These are phyloP conservation scores for Poecilia latipinna DNA, from an alignment of 2,113 vertebrate genomes.

Conservation along the genomic window DNA sequence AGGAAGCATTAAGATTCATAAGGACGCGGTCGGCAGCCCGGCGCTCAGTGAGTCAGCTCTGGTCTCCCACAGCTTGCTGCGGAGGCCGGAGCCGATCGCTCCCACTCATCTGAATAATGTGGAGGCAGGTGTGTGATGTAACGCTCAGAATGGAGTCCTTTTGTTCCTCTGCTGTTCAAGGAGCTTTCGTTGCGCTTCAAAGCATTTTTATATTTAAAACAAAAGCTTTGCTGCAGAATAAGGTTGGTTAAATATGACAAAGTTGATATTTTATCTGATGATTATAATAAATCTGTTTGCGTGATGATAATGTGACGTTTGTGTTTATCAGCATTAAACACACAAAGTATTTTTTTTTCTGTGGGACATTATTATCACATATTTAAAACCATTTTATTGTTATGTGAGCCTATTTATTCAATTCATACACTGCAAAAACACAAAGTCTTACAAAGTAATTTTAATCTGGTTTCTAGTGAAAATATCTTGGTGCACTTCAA, in stretches of 20 bases:
- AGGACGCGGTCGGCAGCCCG: slow-evolving; percentile 31
- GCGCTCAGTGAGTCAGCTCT: slow-evolving; percentile 41
- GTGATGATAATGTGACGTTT: no score
- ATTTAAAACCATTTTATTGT: no score
- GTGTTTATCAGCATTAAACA: no score
- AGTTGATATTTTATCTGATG: no score
- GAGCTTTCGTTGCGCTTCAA: neutral
- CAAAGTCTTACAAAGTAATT: no score
- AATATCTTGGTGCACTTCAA: no score
- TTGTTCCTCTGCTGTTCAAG: slow-evolving; percentile 25
- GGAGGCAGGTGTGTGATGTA: slow-evolving; percentile 45
- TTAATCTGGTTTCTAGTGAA: no score
- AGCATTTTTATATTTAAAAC: neutral
- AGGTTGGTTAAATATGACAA: neutral
- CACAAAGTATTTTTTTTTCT: no score
- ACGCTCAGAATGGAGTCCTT: slow-evolving; percentile 33
- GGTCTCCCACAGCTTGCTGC: slow-evolving; percentile 57
- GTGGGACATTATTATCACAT: no score
- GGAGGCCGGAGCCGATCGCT: slow-evolving; percentile 43
- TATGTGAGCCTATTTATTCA: neutral
- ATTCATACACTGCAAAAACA: no score
- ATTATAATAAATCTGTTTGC: neutral
- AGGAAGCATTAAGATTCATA: slow-evolving; percentile 66
- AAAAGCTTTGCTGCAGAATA: neutral
- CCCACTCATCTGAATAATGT: slow-evolving; percentile 47